phyloP scores from a whole-genome alignment of 1,140 invertebrate genomes.

The Penaeus indicus region DNA sequence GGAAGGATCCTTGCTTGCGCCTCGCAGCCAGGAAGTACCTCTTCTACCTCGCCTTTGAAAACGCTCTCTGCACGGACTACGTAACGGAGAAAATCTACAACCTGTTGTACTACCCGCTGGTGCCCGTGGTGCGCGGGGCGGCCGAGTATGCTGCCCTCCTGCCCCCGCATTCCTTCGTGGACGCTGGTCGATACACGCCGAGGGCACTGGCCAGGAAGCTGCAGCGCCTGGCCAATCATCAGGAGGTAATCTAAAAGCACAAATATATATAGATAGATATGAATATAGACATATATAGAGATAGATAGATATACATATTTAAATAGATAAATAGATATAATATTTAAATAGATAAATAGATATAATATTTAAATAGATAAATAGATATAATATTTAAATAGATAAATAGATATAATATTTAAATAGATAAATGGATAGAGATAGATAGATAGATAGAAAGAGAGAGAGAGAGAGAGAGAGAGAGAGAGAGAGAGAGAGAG shows the following conservation, averaged over 20 bases:
- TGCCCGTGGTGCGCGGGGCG: constrained; percentile 81
- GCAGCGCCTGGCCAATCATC: constrained; percentile 30
- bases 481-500: too few species aligned
- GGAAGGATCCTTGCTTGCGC: constrained; percentile 18
- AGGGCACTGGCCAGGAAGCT: constrained; percentile 23
- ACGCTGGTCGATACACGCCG: constrained; percentile 69
- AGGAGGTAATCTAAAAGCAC: neutral
- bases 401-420: neutral
- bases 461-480: neutral
- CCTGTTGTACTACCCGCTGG: constrained; percentile 70
- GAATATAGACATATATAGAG: neutral
- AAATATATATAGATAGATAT: neutral
- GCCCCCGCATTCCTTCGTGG: constrained; percentile 79
- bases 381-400: neutral
- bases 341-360: neutral
- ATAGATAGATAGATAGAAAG: neutral
- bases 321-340: neutral
- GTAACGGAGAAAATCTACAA: constrained; percentile 70
- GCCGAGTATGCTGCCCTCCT: constrained; percentile 74
- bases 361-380: neutral
- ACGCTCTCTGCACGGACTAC: constrained; percentile 70
- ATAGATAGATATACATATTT: neutral
- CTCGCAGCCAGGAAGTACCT: constrained; percentile 68
- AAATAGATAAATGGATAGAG: neutral
- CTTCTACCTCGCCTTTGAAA: constrained; percentile 74